phyloP scores from a whole-genome alignment of 35 echinoderm and acorn worm genomes.

The Anneissia japonica region DNA sequence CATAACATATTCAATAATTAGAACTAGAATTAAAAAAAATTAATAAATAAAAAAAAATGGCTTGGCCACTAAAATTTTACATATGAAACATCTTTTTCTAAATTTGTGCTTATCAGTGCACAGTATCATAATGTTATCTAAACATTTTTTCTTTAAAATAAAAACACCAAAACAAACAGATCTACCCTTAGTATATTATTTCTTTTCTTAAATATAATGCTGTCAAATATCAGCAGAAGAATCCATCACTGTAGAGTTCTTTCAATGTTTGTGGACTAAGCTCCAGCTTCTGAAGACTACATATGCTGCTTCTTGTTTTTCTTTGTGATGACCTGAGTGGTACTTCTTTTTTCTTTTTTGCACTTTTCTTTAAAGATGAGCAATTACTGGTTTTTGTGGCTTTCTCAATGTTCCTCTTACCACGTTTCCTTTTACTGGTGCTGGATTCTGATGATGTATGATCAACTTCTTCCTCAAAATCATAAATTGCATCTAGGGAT shows the following conservation, averaged over 20 bases:
- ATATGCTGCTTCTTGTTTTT: background rate
- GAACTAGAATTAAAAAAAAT: too few species aligned
- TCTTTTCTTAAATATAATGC: too few species aligned
- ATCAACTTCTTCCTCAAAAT: background rate
- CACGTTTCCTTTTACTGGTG: background rate
- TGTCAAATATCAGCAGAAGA: background rate
- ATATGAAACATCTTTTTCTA: too few species aligned
- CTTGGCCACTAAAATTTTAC: too few species aligned
- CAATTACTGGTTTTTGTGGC: background rate
- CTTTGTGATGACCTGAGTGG: background rate
- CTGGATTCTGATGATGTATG: background rate
- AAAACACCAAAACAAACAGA: too few species aligned
- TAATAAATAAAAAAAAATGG: too few species aligned
- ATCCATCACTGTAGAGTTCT: background rate
- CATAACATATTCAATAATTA: too few species aligned
- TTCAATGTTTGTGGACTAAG: background rate
- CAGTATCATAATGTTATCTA: too few species aligned
- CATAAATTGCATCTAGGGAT: background rate
- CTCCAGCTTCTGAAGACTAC: background rate
- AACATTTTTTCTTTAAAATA: too few species aligned
- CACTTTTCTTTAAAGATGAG: background rate
- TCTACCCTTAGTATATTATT: too few species aligned
- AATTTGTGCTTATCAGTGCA: too few species aligned
- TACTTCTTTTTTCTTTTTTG: background rate
- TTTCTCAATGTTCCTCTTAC: background rate